Base-by-base conservation (phyloP, 2,113 vertebrate genomes). In the Pholis gunnellus region DNA sequence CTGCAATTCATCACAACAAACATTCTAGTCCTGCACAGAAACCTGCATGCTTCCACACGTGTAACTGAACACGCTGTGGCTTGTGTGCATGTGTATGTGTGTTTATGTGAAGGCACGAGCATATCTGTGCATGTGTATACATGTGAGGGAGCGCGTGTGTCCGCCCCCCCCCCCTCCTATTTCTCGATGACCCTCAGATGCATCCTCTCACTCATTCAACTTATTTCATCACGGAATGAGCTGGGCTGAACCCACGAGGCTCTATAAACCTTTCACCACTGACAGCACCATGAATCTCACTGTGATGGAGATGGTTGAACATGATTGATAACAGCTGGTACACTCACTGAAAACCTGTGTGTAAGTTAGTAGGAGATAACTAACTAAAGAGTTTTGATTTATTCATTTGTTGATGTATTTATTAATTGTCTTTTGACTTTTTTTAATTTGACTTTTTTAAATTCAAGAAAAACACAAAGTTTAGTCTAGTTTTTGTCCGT, bases 231-330 rank as follows among this genome's bases (percentile, higher is more conserved):
- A 44, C 52, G 50, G 65, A 86, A 82, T 50, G 73, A 68, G 59
- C 68, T 3, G 1, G n/a, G 36, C 63, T 71, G 40, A 61, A 65
- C 69, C 67, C 75, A 78, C 14, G 22, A 83, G 61, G 69, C 79
- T 63, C 61, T 56, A 84, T 87, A 87, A 86, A 86, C 34, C 72
- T 78, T 27, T 79, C 83, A 84, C 25, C 60, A 29, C 77, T 4
- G 65, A 79, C 84, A 81, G 54, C 27, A 61, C 50, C 1, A 36
- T 82, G 78, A 87, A 81, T 84, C 75, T 77, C 63, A 5, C 15
- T 8, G 29, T 44, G 71, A 72, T 72, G 69, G 65, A 65, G 65
- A 65, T 18, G 36, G 34, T 6, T 52, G 54, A 56, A 52, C 27
- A 40, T 82, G 61, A 88, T 66, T 64, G 54, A 88, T 79, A 79